Conservation (phyloP, 2,113 vertebrate species). For the Donacobius atricapilla region DNA sequence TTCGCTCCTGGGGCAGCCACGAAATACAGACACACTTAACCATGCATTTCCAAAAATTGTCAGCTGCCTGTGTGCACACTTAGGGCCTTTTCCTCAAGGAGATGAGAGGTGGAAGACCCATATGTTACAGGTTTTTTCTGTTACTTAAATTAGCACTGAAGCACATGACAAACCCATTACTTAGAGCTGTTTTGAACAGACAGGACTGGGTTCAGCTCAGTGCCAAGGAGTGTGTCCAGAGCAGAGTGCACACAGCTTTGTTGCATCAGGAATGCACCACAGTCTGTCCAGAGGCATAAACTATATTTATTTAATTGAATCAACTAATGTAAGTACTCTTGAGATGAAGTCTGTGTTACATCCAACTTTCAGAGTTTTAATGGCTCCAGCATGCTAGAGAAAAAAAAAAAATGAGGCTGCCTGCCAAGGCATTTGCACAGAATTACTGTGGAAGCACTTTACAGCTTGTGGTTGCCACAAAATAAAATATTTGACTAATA, state of each 20-base stretch:
- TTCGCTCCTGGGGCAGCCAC: neutral
- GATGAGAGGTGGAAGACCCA: neutral
- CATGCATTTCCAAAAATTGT: neutral
- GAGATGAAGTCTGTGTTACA: neutral
- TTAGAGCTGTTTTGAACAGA: neutral
- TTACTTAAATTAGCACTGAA: neutral
- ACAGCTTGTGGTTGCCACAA: conserved; percentile 13
- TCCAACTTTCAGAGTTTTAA: conserved; percentile 14
- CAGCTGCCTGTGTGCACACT: neutral
- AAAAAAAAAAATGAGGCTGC: neutral
- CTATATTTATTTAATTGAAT: neutral
- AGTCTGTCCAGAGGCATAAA: neutral
- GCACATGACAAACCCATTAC: neutral
- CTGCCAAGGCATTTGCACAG: conserved; percentile 34
- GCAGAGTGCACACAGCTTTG: neutral
- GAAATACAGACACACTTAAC: neutral
- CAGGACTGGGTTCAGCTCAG: neutral
- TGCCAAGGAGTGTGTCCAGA: neutral
- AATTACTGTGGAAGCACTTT: neutral
- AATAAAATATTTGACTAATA: conserved; percentile 6
- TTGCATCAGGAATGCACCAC: neutral
- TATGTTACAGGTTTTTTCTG: neutral
- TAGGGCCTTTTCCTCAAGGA: neutral
- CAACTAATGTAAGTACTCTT: neutral
- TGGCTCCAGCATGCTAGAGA: neutral